These are phyloP conservation scores for Pogonognathellus flavescens DNA, from an alignment of 1,140 invertebrate genomes.

Conservation along the genomic window DNA sequence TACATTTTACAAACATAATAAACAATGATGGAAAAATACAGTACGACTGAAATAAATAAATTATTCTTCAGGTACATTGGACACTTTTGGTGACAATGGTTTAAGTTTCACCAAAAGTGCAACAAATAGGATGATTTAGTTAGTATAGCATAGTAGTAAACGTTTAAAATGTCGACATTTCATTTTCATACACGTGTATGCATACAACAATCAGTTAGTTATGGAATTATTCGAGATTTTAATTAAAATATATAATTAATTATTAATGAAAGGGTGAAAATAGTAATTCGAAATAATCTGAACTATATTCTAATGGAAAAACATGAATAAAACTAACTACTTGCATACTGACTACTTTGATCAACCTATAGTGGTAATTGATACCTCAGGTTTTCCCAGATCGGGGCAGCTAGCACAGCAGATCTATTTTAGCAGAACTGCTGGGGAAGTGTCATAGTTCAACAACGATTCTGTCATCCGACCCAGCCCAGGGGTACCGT, in stretches of 20 bases:
- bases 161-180: no score
- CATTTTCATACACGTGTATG: no score
- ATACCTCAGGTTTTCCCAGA: constrained; percentile 28
- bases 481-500: background rate
- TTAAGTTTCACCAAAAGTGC: no score
- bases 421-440: constrained; percentile 14
- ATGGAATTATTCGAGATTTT: no score
- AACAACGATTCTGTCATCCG: background rate
- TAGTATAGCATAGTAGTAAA: no score
- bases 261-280: no score
- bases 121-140: no score
- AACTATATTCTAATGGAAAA: background rate
- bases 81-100: no score
- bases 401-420: constrained; percentile 15
- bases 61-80: no score
- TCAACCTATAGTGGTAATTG: constrained; percentile 24
- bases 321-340: background rate
- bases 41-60: background rate
- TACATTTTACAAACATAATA: background rate
- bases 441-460: background rate
- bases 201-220: no score
- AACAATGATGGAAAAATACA: background rate
- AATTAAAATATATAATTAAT: no score
- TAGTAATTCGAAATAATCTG: no score
- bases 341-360: background rate